Percentiles rank a stretch among this genome's conserved stretches.
phyloP scores from a whole-genome alignment of 1,140 invertebrate species.

The Drosophila tani region DNA sequence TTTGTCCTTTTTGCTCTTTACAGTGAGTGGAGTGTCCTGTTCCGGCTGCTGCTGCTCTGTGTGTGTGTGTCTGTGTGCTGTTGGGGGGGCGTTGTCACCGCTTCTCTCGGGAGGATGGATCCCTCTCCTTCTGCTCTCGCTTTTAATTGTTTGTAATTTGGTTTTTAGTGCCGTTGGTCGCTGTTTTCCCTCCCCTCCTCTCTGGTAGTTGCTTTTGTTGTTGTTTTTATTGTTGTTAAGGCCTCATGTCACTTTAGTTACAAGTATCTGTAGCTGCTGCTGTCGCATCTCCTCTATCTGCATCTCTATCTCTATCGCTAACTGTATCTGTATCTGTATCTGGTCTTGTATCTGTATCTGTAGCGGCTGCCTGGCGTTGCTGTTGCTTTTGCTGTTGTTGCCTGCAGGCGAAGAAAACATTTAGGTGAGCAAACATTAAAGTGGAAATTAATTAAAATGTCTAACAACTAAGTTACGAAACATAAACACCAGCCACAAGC shows the following conservation, averaged over 20 bases:
- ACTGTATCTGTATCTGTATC: slow-evolving; percentile 5
- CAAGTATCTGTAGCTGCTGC: slow-evolving; percentile 62
- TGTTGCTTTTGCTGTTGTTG: slow-evolving; percentile 32
- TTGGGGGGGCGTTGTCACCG: slow-evolving; percentile 28
- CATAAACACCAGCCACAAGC: slow-evolving; percentile 18
- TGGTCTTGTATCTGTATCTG: slow-evolving; percentile 12
- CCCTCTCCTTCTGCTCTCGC: slow-evolving; percentile 54
- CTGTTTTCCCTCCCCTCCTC: slow-evolving; percentile 12
- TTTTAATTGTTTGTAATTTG: slow-evolving; percentile 79
- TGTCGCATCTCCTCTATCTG: slow-evolving; percentile 22
- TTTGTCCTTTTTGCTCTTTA: slow-evolving; percentile 14
- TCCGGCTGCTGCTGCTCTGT: neutral
- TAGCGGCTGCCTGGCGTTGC: neutral
- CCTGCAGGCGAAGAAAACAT: slow-evolving; percentile 59
- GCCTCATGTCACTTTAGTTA: slow-evolving; percentile 81
- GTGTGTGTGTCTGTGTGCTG: slow-evolving; percentile 12
- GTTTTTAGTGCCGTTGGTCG: slow-evolving; percentile 70
- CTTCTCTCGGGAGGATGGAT: slow-evolving; percentile 43
- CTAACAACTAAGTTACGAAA: slow-evolving; percentile 38
- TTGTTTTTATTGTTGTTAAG: slow-evolving; percentile 67
- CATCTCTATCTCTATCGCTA: slow-evolving; percentile 8
- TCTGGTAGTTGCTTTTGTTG: slow-evolving; percentile 21
- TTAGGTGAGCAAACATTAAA: slow-evolving; percentile 65
- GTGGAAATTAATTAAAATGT: slow-evolving; percentile 67
- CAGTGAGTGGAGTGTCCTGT: neutral